These are phyloP conservation scores for Trissoscelio sp. DNA, from an alignment of 2,888 invertebrate species.

Conservation along the genomic window DNA sequence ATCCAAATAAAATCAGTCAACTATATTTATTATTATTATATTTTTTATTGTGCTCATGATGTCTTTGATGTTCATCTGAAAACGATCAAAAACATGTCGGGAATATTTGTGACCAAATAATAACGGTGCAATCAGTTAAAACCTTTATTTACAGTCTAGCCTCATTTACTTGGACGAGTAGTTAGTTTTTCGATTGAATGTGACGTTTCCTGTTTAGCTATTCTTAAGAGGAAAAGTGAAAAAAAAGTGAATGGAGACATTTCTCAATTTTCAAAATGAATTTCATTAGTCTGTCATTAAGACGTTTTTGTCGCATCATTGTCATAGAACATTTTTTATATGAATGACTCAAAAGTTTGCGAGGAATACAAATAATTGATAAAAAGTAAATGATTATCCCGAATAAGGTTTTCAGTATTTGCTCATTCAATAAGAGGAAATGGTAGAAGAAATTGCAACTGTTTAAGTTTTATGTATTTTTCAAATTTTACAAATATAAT, in stretches of 20 bases:
- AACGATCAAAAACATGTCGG: slow-evolving; percentile 5
- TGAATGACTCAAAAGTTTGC: slow-evolving; percentile 9
- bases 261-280: slow-evolving; percentile 33
- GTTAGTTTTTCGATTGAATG: slow-evolving; percentile 41
- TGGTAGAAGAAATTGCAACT: no score
- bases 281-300: neutral
- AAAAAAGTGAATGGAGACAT: slow-evolving; percentile 17
- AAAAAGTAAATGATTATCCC: no score
- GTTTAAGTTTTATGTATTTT: no score
- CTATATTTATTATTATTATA: slow-evolving; percentile 24
- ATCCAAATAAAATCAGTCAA: slow-evolving; percentile 22
- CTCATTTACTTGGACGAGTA: slow-evolving; percentile 43
- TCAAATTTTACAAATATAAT: no score
- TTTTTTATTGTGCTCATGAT: slow-evolving; percentile 15
- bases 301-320: slow-evolving; percentile 36
- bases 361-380: neutral
- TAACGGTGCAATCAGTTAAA: slow-evolving; percentile 45
- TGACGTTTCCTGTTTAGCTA: slow-evolving; percentile 45
- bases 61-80: slow-evolving; percentile 18
- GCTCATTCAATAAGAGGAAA: no score
- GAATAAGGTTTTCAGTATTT: no score
- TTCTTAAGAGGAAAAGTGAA: slow-evolving; percentile 7
- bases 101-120: slow-evolving; percentile 51
- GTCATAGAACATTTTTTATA: no score
- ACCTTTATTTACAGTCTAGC: slow-evolving; percentile 32